Evolutionary conservation across 1,140 invertebrate species (phyloP), one percentile per base, ranked within the genome.

Genomic region (Vanessa atalanta): DNA sequence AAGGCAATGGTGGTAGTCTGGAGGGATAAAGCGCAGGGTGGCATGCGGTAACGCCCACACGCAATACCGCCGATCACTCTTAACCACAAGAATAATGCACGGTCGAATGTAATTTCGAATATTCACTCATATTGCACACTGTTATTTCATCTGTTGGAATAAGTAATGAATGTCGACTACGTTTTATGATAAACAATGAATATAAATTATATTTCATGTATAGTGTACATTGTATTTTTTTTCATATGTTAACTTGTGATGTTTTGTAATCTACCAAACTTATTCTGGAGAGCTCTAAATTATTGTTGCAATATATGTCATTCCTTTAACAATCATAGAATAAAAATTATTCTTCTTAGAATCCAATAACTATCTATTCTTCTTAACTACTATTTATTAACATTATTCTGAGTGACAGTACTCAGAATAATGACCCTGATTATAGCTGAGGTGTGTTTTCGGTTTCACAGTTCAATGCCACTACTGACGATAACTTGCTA

Each of bases 1-100:
- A 70, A 55, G 16, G 48, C 71, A 71, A 65, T 74, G 48, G 66
- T 55, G 48, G 47, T 50, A 51, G 66, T 60, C 16, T 66, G 72
- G 68, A 73, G 66, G 66, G 75, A 51, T 72, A 72, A 76, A 57
- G 47, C 73, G 74, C 68, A 57, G 73, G 65, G 76, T 72, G 75
- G 82, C 69, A 73, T 83, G 81, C 67, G 82, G 85, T 80, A 73
- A 81, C 79, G 80, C 83, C 84, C 83, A 86, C 86, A 83, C 79
- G 75, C 80, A 73, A 57, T 61, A 31, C 70, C 65, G 20, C 70
- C 67, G 73, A 71, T 73, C 70, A 70, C 64, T 70, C 63, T 73
- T 65, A 77, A 77, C 66, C 70, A 55, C 73, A 75, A 71, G 68
- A 65, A 63, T 69, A 64, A 64, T 48, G 65, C 68, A 64, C 67